Base-by-base conservation (phyloP, 2,888 invertebrate genomes). In the Alcis repandata region DNA sequence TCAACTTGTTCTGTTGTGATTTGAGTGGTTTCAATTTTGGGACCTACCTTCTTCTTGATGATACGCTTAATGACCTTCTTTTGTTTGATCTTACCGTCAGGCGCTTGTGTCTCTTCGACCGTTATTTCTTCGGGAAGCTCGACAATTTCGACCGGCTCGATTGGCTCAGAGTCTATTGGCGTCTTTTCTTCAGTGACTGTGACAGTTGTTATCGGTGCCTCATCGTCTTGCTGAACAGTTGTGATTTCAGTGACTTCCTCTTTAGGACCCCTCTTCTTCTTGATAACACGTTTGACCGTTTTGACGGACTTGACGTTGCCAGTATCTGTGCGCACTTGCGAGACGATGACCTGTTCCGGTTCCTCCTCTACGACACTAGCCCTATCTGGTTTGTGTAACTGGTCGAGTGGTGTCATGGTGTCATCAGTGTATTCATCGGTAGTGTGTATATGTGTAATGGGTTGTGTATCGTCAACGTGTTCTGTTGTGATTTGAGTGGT, bases 161-260 rank as follows among this genome's bases (percentile, higher is more conserved):
- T 88, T 36, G 90, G 87, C 66, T 89, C 86, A 76, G 91, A 90
- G 0, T 68, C 60, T 59, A 69, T 67, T 0, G 59, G 51, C 4
- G 8, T 41, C n/a, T 20, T 45, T 20, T 70, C 65, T 85, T 84
- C 73, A 49, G 72, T 83, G 1, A 76, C 67, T 0, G 49, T 52
- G 0, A 76, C 70, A 0, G 73, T 74, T 0, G 72, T 79, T 0
- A 78, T 59, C 0, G 78, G 76, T 0, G 65, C 71, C 62, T 84
- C 74, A 56, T 70, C 65, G 19, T 73, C 70, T 20, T 57, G 56
- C 43, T 70, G 58, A 0, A 59, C 46, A 9, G 57, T 69, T 8
- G 67, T 73, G 1, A 74, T 76, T 70, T 74, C 74, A 0, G 76
- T 77, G 0, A 74, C 49, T 32, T 75, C 71, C 40, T 69, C 70